Conservation (phyloP, 2,113 vertebrate genomes). For the Oenanthe melanoleuca region DNA sequence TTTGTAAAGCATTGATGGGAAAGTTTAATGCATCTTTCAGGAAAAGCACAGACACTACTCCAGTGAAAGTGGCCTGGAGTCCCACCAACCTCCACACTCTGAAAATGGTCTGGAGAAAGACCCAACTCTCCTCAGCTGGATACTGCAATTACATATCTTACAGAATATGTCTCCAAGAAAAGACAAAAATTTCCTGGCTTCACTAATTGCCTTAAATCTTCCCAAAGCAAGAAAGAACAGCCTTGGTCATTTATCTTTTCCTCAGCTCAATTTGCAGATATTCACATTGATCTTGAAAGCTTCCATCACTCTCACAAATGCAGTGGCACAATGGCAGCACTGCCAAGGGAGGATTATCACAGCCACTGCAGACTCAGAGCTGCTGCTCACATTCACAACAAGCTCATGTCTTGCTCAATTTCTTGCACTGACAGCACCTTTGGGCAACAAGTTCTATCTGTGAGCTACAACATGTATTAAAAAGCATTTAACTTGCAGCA, state of each 20-base stretch:
- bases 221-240: not conserved
- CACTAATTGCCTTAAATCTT: slow-evolving; percentile 12
- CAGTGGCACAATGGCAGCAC: not conserved
- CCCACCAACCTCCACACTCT: not conserved
- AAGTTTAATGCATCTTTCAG: not conserved
- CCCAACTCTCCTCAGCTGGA: not conserved
- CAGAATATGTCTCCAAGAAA: not conserved
- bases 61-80: not conserved
- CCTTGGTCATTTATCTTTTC: not conserved
- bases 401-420: not conserved
- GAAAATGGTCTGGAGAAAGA: not conserved
- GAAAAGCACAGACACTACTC: not conserved
- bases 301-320: not conserved
- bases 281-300: not conserved
- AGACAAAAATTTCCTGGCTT: not conserved
- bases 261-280: not conserved
- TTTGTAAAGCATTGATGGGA: not conserved
- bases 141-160: not conserved
- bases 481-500: not conserved
- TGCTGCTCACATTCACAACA: not conserved
- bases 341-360: not conserved
- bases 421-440: slow-evolving; percentile 3
- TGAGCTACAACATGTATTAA: not conserved
- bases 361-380: not conserved
- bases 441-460: not conserved